Base-by-base conservation (phyloP, 2,113 vertebrate genomes). In the Ctenomys sociabilis region DNA sequence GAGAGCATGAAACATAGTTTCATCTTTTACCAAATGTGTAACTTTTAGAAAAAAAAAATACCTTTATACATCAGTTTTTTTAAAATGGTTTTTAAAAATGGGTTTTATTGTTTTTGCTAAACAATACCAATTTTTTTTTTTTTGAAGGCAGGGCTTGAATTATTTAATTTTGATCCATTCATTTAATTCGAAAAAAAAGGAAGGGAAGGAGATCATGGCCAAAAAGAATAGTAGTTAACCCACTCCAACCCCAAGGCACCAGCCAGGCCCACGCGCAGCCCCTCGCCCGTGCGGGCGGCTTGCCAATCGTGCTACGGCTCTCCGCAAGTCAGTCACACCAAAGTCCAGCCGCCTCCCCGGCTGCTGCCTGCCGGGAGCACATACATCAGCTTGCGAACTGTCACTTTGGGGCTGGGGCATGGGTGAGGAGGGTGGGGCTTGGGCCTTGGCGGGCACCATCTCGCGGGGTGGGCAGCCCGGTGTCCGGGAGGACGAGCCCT, bases 101-200 rank as follows among this genome's bases (percentile, higher is more conserved):
- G 98, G 98, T 98, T 98, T 98, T 98, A 98, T 98, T 98, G 97
- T 98, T 98, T 97, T 98, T 98, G 97, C 98, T 98, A 98, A 98
- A 98, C 97, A 98, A 98, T 97, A 98, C 98, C 98, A 98, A 98
- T n/a, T n/a, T n/a, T 91, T 68, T 96, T 96, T 70, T 97, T 97
- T 97, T 95, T 97, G 97, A 97, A 98, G 98, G 98, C 97, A 98
- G 97, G 98, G 98, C 97, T 98, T 98, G 98, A 98, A 98, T 98
- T 98, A 97, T 98, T 98, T 95, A 97, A 97, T 98, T 97, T 98
- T 98, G 96, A 98, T 98, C 97, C 97, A 97, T 95, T 98, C 97
- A 88, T 98, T 98, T 97, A 97, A 96, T 87, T 78, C n/a, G n/a
- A n/a, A n/a, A n/a, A n/a, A 49, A 49, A 49, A 49, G 49, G 49